Base-by-base conservation (phyloP, 1,140 invertebrate species). In the Drosophila elegans region DNA sequence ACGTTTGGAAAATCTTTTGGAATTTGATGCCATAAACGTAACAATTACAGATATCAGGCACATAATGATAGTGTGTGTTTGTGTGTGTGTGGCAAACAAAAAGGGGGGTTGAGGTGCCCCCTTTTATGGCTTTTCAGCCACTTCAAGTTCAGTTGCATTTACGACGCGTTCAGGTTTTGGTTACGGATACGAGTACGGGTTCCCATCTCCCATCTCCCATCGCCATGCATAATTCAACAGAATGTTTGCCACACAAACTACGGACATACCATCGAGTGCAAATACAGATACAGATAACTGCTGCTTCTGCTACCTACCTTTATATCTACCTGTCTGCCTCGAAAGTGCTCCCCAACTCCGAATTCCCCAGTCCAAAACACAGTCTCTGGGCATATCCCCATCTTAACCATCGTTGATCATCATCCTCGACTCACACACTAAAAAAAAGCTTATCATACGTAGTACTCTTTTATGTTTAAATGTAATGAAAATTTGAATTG, bases 21-120 rank as follows among this genome's bases (percentile, higher is more conserved):
- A 83, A 86, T 88, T 83, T 77, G 84, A 88, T 86, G 79, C 79
- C 81, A 80, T 85, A 85, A 84, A 83, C 76, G 74, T 75, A 71
- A 78, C 74, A 83, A 83, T 71, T 75, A 67, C 52, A 52, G 42
- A 74, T 74, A 64, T 66, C 42, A 62, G 48, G 45, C 36, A 38
- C 56, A 62, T 48, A 39, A 12, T 75, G 16, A 38, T 46, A 38
- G 13, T 45, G 29, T 39, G 7, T n/a, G 12, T 9, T 27, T 29
- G 27, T 34, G 25, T 63, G 36, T 46, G 29, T 62, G 54, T 64
- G 59, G 49, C 34, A 60, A 44, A 44, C 6, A n/a, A 25, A 55
- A 25, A 5, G 27, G 12, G 46, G 45, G 21, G 21, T 52, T 11
- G 49, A 44, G 64, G 67, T 69, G 66, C n/a, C 64, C 63, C 66